These are phyloP conservation scores for Tolypeutes matacus DNA, from an alignment of 2,797 vertebrate genomes.

Conservation along the genomic window DNA sequence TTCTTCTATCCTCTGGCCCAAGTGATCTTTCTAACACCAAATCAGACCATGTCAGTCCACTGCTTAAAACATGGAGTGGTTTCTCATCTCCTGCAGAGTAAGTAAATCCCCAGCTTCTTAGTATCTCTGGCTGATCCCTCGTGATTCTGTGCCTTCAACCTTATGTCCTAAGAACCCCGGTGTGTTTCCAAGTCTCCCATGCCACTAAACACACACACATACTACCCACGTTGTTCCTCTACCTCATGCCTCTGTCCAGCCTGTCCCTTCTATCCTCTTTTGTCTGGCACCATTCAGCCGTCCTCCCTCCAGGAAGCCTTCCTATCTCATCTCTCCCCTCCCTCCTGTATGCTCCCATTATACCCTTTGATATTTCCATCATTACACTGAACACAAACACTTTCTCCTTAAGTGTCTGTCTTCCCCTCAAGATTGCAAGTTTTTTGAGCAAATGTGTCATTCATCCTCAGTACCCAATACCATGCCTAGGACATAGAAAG, in stretches of 20 bases:
- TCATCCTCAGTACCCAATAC: not conserved
- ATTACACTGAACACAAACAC: not conserved
- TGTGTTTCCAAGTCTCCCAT: not conserved
- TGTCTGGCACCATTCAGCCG: not conserved
- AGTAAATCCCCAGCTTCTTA: not conserved
- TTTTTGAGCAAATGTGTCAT: not conserved
- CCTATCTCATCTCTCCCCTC: not conserved
- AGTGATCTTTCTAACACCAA: not conserved
- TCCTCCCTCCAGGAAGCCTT: not conserved
- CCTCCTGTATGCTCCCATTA: not conserved
- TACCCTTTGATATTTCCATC: not conserved
- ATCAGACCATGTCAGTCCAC: not conserved
- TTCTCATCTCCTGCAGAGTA: not conserved
- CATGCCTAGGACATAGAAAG: conserved; percentile 6
- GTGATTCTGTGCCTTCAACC: not conserved
- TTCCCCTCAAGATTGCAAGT: not conserved
- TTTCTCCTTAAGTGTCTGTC: not conserved
- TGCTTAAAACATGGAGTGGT: not conserved
- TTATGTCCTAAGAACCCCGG: not conserved
- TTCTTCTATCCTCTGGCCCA: not conserved
- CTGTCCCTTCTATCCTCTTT: not conserved
- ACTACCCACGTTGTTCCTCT: not conserved
- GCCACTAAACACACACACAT: not conserved
- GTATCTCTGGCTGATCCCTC: not conserved
- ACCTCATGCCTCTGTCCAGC: not conserved